These are phyloP conservation scores for Sitodiplosis mosellana DNA, from an alignment of 1,140 invertebrate genomes.

Conservation along the genomic window DNA sequence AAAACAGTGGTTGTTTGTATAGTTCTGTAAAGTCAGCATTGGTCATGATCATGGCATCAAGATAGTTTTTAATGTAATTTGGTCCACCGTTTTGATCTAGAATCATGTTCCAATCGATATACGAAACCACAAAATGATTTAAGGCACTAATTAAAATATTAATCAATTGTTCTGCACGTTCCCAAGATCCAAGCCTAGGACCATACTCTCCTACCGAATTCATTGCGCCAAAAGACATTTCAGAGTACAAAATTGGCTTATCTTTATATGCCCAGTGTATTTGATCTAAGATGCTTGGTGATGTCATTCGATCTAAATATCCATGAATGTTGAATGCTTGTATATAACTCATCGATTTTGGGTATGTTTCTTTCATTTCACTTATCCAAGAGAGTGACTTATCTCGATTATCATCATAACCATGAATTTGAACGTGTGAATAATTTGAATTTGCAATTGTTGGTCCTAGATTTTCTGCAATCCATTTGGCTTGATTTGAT, in stretches of 20 bases:
- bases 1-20: slow-evolving; percentile 56
- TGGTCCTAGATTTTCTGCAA: slow-evolving; percentile 48
- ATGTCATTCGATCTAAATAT: slow-evolving; percentile 28
- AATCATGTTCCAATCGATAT: slow-evolving; percentile 73
- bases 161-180: background rate
- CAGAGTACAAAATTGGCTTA: slow-evolving; percentile 28
- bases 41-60: slow-evolving; percentile 49
- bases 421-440: slow-evolving; percentile 39
- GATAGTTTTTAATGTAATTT: slow-evolving; percentile 43
- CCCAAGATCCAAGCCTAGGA: slow-evolving; percentile 24
- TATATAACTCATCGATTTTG: background rate
- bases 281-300: slow-evolving; percentile 30
- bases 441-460: slow-evolving; percentile 34
- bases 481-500: slow-evolving; percentile 35
- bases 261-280: background rate
- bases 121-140: slow-evolving; percentile 35
- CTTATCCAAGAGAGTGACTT: slow-evolving; percentile 42
- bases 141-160: slow-evolving; percentile 41
- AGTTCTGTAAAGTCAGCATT: slow-evolving; percentile 34
- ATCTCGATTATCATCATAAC: slow-evolving; percentile 52
- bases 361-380: slow-evolving; percentile 20
- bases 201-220: background rate
- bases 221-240: slow-evolving; percentile 31
- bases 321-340: background rate
- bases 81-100: slow-evolving; percentile 55